A percentile compares a stretch with the other conserved stretches of the same genome.
phyloP scores from a whole-genome alignment of 2,113 vertebrate species.

The Clinocottus analis region DNA sequence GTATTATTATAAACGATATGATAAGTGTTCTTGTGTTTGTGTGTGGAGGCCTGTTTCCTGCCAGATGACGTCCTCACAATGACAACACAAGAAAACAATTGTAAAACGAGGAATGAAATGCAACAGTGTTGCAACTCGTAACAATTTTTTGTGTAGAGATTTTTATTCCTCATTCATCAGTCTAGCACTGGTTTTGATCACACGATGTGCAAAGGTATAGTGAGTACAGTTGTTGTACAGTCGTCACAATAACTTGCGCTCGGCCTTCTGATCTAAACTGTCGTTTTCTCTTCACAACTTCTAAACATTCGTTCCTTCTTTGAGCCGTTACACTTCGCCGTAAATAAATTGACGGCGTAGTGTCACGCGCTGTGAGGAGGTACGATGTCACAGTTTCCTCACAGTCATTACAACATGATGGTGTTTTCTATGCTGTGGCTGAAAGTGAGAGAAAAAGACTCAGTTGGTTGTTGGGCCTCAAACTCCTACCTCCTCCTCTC shows the following conservation, averaged over 20 bases:
- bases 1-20: background rate
- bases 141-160: background rate
- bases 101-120: background rate
- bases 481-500: background rate
- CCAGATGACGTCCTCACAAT: background rate
- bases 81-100: background rate
- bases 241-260: background rate
- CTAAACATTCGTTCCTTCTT: no score
- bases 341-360: background rate
- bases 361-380: no score
- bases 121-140: background rate
- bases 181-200: background rate
- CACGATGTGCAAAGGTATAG: no score
- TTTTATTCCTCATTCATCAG: background rate
- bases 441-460: background rate
- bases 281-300: background rate
- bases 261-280: background rate
- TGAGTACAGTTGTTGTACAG: background rate
- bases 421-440: background rate
- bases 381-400: no score
- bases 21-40: background rate
- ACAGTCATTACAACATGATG: no score
- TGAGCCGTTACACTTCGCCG: no score
- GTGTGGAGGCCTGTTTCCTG: constrained; percentile 10
- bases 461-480: no score